phyloP scores from a whole-genome alignment of 2,888 invertebrate genomes.

The Epinotia bilunana region DNA sequence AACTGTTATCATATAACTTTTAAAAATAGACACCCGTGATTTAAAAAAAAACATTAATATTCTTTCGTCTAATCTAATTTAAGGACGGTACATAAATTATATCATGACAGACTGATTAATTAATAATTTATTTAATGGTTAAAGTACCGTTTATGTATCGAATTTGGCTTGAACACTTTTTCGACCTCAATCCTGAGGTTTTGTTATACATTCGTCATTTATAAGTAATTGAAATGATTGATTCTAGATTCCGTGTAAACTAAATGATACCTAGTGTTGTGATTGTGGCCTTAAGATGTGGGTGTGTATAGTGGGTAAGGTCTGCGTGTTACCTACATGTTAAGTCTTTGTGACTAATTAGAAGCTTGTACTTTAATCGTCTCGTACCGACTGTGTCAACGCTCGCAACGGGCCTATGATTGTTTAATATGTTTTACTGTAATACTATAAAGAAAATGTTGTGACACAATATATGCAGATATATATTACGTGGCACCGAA shows the following conservation, averaged over 20 bases:
- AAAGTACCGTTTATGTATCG: conserved; percentile 21
- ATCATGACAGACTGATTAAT: conserved; percentile 26
- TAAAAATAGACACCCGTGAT: too few relatives aligned
- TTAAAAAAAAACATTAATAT: too few relatives aligned
- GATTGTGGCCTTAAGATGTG: conserved; percentile 20
- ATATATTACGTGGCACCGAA: too few relatives aligned
- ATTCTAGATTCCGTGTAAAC: conserved; percentile 20
- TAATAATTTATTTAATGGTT: conserved; percentile 25
- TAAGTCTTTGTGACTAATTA: conserved; percentile 48
- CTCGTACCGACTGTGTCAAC: background rate
- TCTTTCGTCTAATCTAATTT: background rate
- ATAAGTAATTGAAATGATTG: background rate
- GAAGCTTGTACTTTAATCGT: conserved; percentile 3
- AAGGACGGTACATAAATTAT: conserved; percentile 1
- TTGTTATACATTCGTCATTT: conserved; percentile 21
- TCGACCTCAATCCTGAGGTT: conserved; percentile 19
- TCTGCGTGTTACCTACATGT: conserved; percentile 50
- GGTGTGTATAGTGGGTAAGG: background rate
- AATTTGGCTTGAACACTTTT: conserved; percentile 26
- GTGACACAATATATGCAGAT: too few relatives aligned
- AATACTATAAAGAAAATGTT: too few relatives aligned
- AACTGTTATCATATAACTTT: background rate
- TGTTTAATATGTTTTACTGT: background rate
- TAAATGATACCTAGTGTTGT: conserved; percentile 26
- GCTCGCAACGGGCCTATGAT: background rate